Evolutionary conservation across 1,140 invertebrate species (phyloP).

Genomic region (Platorchestia sp.): DNA sequence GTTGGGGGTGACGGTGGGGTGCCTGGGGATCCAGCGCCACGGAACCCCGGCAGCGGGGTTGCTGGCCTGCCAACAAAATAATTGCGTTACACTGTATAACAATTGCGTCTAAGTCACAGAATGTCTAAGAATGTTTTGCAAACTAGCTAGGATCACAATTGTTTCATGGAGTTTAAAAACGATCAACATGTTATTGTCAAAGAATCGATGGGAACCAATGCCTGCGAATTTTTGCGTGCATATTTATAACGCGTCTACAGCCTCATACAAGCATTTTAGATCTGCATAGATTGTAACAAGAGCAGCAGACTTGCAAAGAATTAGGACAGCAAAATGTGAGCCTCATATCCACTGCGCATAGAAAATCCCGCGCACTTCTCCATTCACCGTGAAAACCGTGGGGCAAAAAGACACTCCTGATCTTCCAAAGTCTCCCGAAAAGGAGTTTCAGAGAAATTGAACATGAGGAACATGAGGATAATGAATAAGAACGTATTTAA

Average conservation of each 20-base stretch:
- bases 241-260: too few relatives aligned
- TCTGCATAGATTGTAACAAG: not conserved
- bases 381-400: too few relatives aligned
- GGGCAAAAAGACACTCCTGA: too few relatives aligned
- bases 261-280: too few relatives aligned
- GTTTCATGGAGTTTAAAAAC: not conserved
- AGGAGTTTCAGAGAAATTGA: not conserved
- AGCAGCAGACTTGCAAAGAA: not conserved
- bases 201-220: not conserved
- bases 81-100: not conserved
- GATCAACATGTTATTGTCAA: not conserved
- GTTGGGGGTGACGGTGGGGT: conserved; percentile 17
- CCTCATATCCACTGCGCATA: too few relatives aligned
- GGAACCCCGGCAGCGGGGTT: not conserved
- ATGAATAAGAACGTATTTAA: too few relatives aligned
- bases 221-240: too few relatives aligned
- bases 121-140: not conserved
- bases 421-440: not conserved
- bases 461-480: too few relatives aligned
- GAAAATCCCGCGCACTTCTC: too few relatives aligned
- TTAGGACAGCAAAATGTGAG: too few relatives aligned
- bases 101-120: not conserved
- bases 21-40: conserved; percentile 11
- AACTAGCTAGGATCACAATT: not conserved
- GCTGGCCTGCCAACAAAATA: not conserved